Evolutionary conservation across 2,888 invertebrate genomes (phyloP), one percentile per base, ranked within the genome.

Genomic region (Phaonia tiefii): DNA sequence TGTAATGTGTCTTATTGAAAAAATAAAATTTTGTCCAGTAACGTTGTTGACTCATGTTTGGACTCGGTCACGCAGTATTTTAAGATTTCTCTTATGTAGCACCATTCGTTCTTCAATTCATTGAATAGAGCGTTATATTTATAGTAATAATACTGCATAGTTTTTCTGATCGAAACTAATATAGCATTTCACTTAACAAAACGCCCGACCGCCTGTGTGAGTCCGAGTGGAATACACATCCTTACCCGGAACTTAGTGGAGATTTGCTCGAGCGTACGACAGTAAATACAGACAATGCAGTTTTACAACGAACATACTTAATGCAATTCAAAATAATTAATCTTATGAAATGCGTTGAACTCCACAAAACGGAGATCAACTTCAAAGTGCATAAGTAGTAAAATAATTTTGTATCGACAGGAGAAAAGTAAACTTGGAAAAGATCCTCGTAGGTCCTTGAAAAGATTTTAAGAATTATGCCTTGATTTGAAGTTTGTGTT

Each of bases 181-280:
- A 77, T 71, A 80, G 70, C 66, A 74, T 77, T 77, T 77, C 74
- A 74, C 77, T 80, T 74, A 80, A 44, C 70, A 37, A 4, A 22
- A 10, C 49, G 17, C 44, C 4, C 44, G 44, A 2, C n/a, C 44
- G 4, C 2, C 13, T 10, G 20, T 17, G 46, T 15, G 46, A 15
- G 15, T 54, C 25, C 66, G 25, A 79, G 70, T 74, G 69, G 22
- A 75, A 79, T 71, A 75, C n/a, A 71, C 70, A 74, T 58, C 54
- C 54, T 69, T 63, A 60, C 42, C 71, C 71, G 22, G 54, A 54
- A 15, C 17, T 37, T 17, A 63, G 22, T 22, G 63, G 11, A 74
- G 76, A 70, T 70, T 76, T 79, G 39, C 49, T 3, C 3, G 31
- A 17, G 15, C 11, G 15, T n/a, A 72, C 39, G 46, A 73, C 65